These are phyloP conservation scores for Patiria pectinifera DNA, from an alignment of 53 echinoderm and acorn worm genomes.

Conservation along the genomic window DNA sequence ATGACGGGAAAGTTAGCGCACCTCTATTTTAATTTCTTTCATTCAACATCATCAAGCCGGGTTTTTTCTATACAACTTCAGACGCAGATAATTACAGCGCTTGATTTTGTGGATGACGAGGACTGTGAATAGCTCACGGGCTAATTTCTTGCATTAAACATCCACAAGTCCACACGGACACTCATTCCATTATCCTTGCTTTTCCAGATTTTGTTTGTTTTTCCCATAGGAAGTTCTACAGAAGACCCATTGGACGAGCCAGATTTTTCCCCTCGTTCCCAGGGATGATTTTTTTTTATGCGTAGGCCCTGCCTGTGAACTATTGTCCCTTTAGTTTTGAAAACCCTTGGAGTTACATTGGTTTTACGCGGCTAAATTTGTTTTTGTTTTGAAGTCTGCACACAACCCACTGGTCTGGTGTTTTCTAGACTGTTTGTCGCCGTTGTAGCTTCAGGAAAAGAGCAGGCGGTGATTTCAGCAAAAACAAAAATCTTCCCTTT, in stretches of 20 bases:
- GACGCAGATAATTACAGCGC: too few species aligned
- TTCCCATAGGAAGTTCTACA: background rate
- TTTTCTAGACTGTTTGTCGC: too few species aligned
- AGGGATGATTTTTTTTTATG: background rate
- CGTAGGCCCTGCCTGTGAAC: background rate
- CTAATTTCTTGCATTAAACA: background rate
- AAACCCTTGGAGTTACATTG: background rate
- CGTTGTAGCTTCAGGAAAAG: too few species aligned
- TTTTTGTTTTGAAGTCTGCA: background rate
- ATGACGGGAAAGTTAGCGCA: background rate
- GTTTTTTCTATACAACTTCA: too few species aligned
- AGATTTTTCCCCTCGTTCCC: background rate
- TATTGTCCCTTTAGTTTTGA: background rate
- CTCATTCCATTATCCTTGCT: background rate
- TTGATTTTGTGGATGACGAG: background rate
- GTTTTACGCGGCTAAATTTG: background rate
- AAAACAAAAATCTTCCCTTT: too few species aligned
- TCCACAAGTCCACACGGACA: background rate
- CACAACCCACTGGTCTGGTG: too few species aligned
- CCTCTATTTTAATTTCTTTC: background rate
- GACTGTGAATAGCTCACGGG: background rate
- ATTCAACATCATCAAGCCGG: background rate
- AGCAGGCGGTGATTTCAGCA: too few species aligned
- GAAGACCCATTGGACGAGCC: background rate
- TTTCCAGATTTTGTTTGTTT: background rate